Base-by-base conservation (phyloP, 2,797 vertebrate genomes). In the Urosaurus nigricauda region DNA sequence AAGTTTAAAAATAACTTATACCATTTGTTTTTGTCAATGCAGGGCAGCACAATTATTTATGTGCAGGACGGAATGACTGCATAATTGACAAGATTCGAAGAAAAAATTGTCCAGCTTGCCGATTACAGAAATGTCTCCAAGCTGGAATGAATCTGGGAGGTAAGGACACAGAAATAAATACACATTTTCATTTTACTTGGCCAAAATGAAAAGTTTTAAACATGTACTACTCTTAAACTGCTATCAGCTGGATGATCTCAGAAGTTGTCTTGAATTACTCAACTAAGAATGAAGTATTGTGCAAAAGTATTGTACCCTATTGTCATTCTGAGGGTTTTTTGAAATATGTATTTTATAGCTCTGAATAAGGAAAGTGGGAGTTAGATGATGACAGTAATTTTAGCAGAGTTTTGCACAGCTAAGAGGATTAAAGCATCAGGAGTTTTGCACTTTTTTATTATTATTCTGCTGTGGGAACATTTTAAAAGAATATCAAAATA, bases 41-140 rank as follows among this genome's bases (percentile, higher is more conserved):
- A 99, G 99, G 99, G 96, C 99, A 99, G 97, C 99, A 99, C 97
- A 99, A 99, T 97, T 99, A 99, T 97, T 98, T 99, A 95, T 99
- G 99, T 93, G 99, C 99, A 29, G 99, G 99, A 92, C 98, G 99
- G 94, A 99, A 99, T 56, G 99, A 99, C 96, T 99, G 99, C 93
- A 99, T 99, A 96, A 99, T 99, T 95, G 99, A 99, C 96, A 99
- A 99, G 97, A 99, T 99, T 96, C 97, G 99, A 87, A 97, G 99
- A 96, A 99, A 99, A 98, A 99, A 99, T 96, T 99, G 99, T 95
- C 99, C 99, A 32, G 99, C 99, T 29, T 99, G 99, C 94, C 97
- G 99, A 78, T 98, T 99, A 97, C 98, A 99, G 96, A 99, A 99
- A 96, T 99, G 99, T 97, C 98, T 99, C 90, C 98, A 99, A 97